Evolutionary conservation across 1,140 invertebrate genomes (phyloP).

Genomic region (Aleiodes sp.): DNA sequence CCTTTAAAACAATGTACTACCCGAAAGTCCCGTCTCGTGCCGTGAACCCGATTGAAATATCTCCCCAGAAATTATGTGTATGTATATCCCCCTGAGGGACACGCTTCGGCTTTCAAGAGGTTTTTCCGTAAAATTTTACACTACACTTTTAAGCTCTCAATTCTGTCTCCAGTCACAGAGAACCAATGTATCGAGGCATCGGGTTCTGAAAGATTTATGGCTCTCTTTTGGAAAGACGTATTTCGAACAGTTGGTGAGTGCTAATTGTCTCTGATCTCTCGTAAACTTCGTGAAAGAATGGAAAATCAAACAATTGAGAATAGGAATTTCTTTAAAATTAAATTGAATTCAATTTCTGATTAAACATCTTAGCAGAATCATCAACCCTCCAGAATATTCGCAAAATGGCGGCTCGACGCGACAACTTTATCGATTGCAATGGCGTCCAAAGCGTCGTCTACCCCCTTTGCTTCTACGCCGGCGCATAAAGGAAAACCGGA

Average conservation of each 20-base stretch:
- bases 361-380: not conserved
- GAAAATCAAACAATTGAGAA: not conserved
- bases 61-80: too few relatives aligned
- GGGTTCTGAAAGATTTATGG: not conserved
- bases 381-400: not conserved
- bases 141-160: not conserved
- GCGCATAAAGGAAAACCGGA: conserved; percentile 6
- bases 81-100: not conserved
- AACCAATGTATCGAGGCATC: not conserved
- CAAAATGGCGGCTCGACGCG: conserved; percentile 55
- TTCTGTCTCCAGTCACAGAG: not conserved
- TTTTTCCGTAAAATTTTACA: conserved; percentile 6
- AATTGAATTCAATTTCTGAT: not conserved
- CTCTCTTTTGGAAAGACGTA: not conserved
- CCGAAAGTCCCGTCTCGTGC: not conserved
- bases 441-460: conserved; percentile 44
- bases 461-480: not conserved
- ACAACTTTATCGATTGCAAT: conserved; percentile 59
- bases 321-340: not conserved
- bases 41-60: not conserved
- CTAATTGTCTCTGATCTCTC: not conserved
- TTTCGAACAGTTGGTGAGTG: not conserved
- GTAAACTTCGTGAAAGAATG: not conserved
- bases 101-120: conserved; percentile 5
- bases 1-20: conserved; percentile 3